These are phyloP conservation scores for Neomonachus schauinslandi DNA, from an alignment of 2,113 vertebrate genomes.

Conservation along the genomic window DNA sequence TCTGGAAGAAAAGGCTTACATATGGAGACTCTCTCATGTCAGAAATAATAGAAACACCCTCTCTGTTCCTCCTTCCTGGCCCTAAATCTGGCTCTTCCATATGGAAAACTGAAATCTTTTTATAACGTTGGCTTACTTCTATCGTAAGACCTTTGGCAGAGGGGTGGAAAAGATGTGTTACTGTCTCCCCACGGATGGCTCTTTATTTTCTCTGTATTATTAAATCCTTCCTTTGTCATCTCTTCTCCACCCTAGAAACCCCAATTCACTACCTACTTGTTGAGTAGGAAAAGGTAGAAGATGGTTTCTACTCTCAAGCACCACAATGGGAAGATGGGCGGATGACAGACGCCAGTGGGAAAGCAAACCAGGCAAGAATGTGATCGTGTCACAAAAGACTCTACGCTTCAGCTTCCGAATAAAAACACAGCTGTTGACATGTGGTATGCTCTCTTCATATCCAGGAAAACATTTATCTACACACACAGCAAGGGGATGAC, in stretches of 20 bases:
- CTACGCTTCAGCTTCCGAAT: background rate
- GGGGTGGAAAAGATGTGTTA: background rate
- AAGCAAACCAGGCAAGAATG: background rate
- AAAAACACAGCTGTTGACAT: background rate
- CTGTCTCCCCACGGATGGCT: background rate
- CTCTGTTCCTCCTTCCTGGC: background rate
- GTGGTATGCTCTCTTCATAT: background rate
- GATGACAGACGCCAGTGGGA: background rate
- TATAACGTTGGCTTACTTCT: slow-evolving; percentile 17
- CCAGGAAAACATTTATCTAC: background rate
- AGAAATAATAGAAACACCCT: slow-evolving; percentile 45
- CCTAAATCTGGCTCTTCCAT: slow-evolving; percentile 18
- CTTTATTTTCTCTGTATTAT: slow-evolving; percentile 15
- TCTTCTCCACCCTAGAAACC: slow-evolving; percentile 52
- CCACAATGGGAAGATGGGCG: background rate
- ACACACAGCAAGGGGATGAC: background rate
- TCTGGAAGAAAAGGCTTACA: background rate
- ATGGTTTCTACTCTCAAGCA: background rate
- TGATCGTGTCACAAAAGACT: background rate
- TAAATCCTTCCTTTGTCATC: slow-evolving; percentile 55
- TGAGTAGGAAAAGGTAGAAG: background rate
- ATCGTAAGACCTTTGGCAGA: background rate
- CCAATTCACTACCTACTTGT: background rate
- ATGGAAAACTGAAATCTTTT: slow-evolving; percentile 64
- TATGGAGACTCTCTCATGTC: background rate